These are phyloP conservation scores for Amphiduros pacificus DNA, from an alignment of 2,888 invertebrate genomes.

Conservation along the genomic window DNA sequence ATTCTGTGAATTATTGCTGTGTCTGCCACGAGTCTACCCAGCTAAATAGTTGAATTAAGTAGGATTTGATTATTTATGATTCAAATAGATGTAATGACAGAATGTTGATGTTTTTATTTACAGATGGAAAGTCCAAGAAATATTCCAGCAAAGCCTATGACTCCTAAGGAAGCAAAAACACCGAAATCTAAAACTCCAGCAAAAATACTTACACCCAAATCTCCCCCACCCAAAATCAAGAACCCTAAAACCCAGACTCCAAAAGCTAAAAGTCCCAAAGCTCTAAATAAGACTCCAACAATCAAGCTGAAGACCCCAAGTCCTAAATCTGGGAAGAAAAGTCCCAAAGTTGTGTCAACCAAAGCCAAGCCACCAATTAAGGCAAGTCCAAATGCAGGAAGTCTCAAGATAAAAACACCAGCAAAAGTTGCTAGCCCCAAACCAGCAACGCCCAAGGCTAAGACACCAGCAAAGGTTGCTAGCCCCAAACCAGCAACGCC, in stretches of 20 bases:
- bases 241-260: constrained; percentile 10
- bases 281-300: constrained; percentile 14
- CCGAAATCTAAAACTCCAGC: constrained; percentile 2
- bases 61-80: too few relatives aligned
- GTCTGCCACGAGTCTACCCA: too few relatives aligned
- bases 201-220: background rate
- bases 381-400: constrained; percentile 11
- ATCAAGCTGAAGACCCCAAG: background rate
- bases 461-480: constrained; percentile 9
- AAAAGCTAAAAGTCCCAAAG: constrained; percentile 4
- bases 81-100: too few relatives aligned
- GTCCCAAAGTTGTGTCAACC: background rate
- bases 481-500: background rate
- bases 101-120: too few relatives aligned
- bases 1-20: too few relatives aligned
- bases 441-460: constrained; percentile 1
- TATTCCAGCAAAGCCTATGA: background rate
- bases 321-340: background rate
- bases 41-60: too few relatives aligned
- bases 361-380: background rate
- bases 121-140: background rate
- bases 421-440: constrained; percentile 15
- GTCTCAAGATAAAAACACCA: constrained; percentile 7
- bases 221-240: background rate
- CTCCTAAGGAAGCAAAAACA: constrained; percentile 2